A percentile compares a stretch with the other conserved stretches of the same genome.
These are phyloP conservation scores for Leptodactylus fuscus DNA, from an alignment of 2,113 vertebrate genomes.

Conservation along the genomic window DNA sequence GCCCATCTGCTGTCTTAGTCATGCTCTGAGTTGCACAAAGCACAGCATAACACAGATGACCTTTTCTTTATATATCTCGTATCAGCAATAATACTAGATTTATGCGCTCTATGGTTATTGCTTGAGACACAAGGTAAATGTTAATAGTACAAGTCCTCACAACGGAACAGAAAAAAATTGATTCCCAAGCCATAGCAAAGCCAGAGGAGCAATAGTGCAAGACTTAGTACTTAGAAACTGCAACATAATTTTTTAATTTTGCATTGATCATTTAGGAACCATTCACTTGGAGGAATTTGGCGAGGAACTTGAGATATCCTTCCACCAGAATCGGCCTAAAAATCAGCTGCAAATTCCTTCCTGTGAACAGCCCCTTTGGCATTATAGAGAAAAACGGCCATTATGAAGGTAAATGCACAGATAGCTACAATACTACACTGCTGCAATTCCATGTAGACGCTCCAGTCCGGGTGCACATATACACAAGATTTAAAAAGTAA, in stretches of 20 bases:
- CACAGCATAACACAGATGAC: constrained; percentile 8
- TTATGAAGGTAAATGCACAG: no score
- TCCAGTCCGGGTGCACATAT: not conserved
- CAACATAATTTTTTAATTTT: no score
- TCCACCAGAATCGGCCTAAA: no score
- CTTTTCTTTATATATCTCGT: not conserved
- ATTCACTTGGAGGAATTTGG: no score
- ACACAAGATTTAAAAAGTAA: not conserved
- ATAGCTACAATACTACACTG: not conserved
- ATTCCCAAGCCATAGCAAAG: not conserved
- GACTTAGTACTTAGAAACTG: no score
- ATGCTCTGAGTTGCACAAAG: not conserved
- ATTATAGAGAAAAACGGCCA: no score
- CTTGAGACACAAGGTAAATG: not conserved
- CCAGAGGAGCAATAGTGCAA: no score
- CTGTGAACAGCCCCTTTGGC: no score
- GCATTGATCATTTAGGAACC: no score
- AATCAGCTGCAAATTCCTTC: no score
- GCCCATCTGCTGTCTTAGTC: constrained; percentile 28
- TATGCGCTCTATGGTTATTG: not conserved
- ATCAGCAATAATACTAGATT: not conserved
- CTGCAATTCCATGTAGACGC: not conserved
- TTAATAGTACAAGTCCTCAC: not conserved
- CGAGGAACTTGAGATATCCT: no score
- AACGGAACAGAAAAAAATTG: not conserved